Percentiles rank a stretch among this genome's conserved stretches.
phyloP scores from a whole-genome alignment of 2,797 vertebrate species.

The Pitangus sulphuratus region DNA sequence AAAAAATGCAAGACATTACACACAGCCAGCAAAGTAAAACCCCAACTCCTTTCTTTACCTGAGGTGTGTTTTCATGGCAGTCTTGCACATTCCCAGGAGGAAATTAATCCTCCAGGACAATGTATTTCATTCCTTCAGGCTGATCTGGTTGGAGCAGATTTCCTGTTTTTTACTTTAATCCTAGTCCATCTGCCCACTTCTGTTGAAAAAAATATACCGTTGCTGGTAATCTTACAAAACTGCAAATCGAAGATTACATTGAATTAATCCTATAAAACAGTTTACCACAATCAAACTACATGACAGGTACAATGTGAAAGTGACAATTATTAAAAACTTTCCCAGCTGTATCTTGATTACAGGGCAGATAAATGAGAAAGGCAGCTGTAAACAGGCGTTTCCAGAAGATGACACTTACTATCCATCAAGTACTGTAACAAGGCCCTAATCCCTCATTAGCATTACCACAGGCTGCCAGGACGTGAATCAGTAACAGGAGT shows the following conservation, averaged over 20 bases:
- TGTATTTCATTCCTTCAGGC: background rate
- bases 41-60: background rate
- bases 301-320: background rate
- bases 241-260: background rate
- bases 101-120: background rate
- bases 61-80: background rate
- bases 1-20: background rate
- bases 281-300: background rate
- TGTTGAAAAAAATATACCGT: background rate
- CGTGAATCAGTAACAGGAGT: background rate
- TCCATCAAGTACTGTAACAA: background rate
- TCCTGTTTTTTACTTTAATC: background rate
- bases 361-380: background rate
- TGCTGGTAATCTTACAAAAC: background rate
- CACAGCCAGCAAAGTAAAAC: background rate
- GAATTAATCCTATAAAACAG: background rate
- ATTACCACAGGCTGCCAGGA: background rate
- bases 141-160: background rate
- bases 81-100: background rate
- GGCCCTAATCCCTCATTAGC: background rate
- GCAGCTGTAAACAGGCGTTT: background rate
- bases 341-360: background rate
- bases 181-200: background rate
- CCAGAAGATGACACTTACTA: background rate
- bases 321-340: background rate